phyloP scores from a whole-genome alignment of 1,140 invertebrate genomes.

The Drosophila rufa region DNA sequence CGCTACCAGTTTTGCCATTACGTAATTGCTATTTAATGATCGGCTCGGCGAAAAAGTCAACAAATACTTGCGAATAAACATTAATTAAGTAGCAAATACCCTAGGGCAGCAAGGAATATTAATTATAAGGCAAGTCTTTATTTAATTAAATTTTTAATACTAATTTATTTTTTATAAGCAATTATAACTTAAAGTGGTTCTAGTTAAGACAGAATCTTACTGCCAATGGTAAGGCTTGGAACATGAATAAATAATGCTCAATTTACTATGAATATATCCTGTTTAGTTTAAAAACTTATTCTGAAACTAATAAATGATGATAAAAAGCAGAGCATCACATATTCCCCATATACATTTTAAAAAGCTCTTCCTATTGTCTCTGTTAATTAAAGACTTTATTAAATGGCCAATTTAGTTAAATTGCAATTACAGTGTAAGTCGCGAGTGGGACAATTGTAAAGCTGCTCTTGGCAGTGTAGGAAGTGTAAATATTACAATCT shows the following conservation, averaged over 20 bases:
- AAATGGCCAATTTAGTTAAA: constrained; percentile 54
- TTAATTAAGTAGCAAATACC: constrained; percentile 7
- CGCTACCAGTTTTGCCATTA: constrained; percentile 47
- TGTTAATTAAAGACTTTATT: constrained; percentile 47
- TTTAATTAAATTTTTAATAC: neutral
- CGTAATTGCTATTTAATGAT: constrained; percentile 69
- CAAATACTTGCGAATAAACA: constrained; percentile 27
- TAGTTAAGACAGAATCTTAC: neutral
- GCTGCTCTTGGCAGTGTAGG: constrained; percentile 6
- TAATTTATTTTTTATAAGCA: neutral
- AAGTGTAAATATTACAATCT: constrained; percentile 25
- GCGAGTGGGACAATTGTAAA: neutral
- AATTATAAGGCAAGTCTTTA: neutral
- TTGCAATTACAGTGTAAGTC: constrained; percentile 5
- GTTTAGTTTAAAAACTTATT: too few species aligned
- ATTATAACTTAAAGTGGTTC: neutral
- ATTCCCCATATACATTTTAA: neutral
- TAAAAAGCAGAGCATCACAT: constrained; percentile 1
- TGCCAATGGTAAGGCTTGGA: too few species aligned
- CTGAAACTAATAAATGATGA: too few species aligned
- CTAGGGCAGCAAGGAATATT: neutral
- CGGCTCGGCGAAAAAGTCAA: constrained; percentile 26
- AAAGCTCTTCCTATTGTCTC: constrained; percentile 10
- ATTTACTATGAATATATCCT: neutral
- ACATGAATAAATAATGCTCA: too few species aligned